These are phyloP conservation scores for Macrotus californicus DNA, from an alignment of 2,113 vertebrate genomes.

Conservation along the genomic window DNA sequence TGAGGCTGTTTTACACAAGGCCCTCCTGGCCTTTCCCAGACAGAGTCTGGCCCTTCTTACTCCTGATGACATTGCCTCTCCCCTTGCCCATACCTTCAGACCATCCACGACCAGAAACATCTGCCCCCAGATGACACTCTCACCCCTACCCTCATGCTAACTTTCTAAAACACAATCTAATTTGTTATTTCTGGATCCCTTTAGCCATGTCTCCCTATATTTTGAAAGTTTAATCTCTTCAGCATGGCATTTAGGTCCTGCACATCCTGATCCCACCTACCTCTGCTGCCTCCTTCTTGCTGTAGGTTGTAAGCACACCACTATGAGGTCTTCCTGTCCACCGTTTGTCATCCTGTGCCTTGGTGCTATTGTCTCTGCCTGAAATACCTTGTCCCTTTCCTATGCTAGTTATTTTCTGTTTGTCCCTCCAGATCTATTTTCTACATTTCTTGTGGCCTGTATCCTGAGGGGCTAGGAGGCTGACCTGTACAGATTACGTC, in stretches of 20 bases:
- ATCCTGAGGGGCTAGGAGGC: neutral
- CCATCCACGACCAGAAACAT: neutral
- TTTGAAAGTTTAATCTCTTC: neutral
- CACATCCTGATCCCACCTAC: neutral
- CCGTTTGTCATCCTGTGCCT: neutral
- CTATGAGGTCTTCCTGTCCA: neutral
- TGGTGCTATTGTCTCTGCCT: neutral
- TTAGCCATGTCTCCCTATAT: neutral
- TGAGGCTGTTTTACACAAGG: neutral
- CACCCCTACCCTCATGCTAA: neutral
- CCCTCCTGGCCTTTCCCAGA: neutral
- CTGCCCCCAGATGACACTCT: neutral
- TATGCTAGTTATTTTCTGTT: neutral
- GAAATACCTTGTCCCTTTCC: neutral
- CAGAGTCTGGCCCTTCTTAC: neutral
- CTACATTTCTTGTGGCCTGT: neutral
- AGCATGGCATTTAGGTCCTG: neutral
- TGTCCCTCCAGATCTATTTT: neutral
- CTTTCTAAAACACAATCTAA: neutral
- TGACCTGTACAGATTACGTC: neutral
- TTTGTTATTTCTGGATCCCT: neutral
- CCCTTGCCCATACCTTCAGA: neutral
- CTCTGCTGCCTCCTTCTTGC: neutral
- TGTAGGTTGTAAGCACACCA: neutral
- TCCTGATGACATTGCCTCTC: constrained; percentile 20